Evolutionary conservation across 2,888 invertebrate genomes (phyloP), one percentile per base, ranked within the genome.

Genomic region (Junonia oenone): DNA sequence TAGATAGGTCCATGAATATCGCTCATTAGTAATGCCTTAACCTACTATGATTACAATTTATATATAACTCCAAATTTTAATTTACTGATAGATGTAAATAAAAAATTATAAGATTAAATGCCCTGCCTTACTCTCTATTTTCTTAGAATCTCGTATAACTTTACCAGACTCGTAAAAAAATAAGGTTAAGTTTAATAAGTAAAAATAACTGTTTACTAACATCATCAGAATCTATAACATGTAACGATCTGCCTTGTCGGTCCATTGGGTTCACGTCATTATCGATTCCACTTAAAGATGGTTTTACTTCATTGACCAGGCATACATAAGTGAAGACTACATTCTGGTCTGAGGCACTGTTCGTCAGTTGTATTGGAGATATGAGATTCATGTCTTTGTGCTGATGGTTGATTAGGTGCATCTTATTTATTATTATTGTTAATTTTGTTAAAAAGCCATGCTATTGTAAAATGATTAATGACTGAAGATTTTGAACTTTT

Each of bases 261-360:
- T 61, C 56, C 35, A 55, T 38, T 27, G 59, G 51, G 37, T 48
- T 52, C 47, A 45, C 40, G 31, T 53, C 50, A 46, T 51, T 51
- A 26, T 59, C 53, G 48, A 55, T 65, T 26, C 52, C 48, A 33
- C 59, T 58, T 19, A 66, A 65, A 14, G 59, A 65, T n/a, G 79
- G 80, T 38, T 71, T 76, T 26, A 76, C 66, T 31, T 77, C 75
- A 53, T 80, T 76, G 35, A 84, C 62, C 38, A 82, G 73, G 63
- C 87, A 87, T 35, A 83, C 78, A 52, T 86, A 87, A 1, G 79
- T 80, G 40, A 76, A 72, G 54, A 68, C 78, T 11, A 78, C 70
- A 58, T 83, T 86, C 59, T 85, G 83, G 45, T 84, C 85, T 1
- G 85, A 84, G 13, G 70, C 73, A 56, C 83, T 86, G 57, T 67